A percentile compares a stretch with the other conserved stretches of the same genome.
Evolutionary conservation across 2,113 vertebrate species (phyloP).

Genomic region (Eulemur macaco): DNA sequence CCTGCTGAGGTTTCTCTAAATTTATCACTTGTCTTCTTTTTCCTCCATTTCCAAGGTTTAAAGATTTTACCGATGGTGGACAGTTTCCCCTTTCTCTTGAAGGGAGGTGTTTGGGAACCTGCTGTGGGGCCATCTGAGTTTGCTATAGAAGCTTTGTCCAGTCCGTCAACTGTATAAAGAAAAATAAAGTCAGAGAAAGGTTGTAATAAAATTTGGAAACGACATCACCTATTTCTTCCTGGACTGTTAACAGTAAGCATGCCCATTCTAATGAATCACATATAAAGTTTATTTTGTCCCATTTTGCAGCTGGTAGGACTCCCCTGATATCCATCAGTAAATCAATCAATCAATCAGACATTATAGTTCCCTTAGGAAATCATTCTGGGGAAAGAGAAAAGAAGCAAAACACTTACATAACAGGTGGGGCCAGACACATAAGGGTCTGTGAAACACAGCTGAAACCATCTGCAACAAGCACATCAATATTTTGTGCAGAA

Average conservation of each 20-base stretch:
- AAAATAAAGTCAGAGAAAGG: conserved; percentile 63
- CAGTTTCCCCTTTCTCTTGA: conserved; percentile 96
- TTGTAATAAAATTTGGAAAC: background rate
- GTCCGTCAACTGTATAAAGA: conserved; percentile 90
- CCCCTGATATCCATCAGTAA: conserved; percentile 8
- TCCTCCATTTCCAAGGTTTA: conserved; percentile 99
- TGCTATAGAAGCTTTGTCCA: conserved; percentile 95
- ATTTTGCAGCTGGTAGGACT: background rate
- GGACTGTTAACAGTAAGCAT: background rate
- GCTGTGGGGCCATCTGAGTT: conserved; percentile 92
- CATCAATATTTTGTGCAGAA: background rate
- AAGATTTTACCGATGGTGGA: conserved; percentile 96
- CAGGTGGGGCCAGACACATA: background rate
- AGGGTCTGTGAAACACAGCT: background rate
- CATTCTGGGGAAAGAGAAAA: conserved; percentile 6
- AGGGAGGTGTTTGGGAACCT: conserved; percentile 90
- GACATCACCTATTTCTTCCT: background rate
- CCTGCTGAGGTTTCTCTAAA: conserved; percentile 98
- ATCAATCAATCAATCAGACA: conserved; percentile 22
- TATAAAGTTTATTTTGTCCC: background rate
- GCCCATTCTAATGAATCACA: background rate
- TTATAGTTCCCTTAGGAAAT: background rate
- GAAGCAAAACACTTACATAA: background rate
- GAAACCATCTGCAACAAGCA: background rate
- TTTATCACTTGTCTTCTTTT: conserved; percentile 98